Conservation (phyloP, 92 coral and sea anemone genomes). For the Porites rus region DNA sequence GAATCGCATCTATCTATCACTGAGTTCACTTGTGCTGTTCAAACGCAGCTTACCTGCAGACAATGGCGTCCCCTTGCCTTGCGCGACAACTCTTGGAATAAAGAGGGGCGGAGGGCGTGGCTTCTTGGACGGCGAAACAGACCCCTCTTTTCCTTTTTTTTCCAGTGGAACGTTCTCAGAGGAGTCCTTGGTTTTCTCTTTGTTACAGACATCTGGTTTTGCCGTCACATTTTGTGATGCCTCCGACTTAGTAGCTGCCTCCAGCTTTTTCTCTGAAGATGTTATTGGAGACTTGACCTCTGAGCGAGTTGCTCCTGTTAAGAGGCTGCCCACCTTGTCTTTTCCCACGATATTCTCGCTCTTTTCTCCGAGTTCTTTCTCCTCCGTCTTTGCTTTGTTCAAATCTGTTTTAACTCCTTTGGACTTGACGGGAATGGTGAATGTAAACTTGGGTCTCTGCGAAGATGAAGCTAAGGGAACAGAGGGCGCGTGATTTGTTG, state of each 20-base stretch:
- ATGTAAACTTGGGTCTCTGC: constrained; percentile 70
- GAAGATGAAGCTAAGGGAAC: constrained; percentile 55
- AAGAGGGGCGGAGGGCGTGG: constrained; percentile 84
- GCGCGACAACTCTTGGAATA: constrained; percentile 79
- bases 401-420: constrained; percentile 29
- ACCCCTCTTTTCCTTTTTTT: constrained; percentile 63
- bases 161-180: constrained; percentile 53
- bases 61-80: constrained; percentile 24
- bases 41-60: constrained; percentile 15
- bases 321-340: not conserved
- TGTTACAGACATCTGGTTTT: not conserved
- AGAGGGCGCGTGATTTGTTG: constrained; percentile 30
- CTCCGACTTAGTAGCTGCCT: constrained; percentile 3
- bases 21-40: no score
- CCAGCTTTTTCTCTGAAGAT: constrained; percentile 24
- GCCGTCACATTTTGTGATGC: not conserved
- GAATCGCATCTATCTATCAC: no score
- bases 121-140: constrained; percentile 76
- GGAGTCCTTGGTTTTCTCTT: constrained; percentile 9
- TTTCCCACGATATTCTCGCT: not conserved
- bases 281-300: constrained; percentile 44
- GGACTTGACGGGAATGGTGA: constrained; percentile 47
- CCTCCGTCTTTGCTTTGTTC: constrained; percentile 14
- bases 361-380: constrained; percentile 9
- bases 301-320: not conserved